A percentile compares a stretch with the other conserved stretches of the same genome.
Conservation (phyloP, 1,140 invertebrate species). For the Pemphigus obesinymphae region DNA sequence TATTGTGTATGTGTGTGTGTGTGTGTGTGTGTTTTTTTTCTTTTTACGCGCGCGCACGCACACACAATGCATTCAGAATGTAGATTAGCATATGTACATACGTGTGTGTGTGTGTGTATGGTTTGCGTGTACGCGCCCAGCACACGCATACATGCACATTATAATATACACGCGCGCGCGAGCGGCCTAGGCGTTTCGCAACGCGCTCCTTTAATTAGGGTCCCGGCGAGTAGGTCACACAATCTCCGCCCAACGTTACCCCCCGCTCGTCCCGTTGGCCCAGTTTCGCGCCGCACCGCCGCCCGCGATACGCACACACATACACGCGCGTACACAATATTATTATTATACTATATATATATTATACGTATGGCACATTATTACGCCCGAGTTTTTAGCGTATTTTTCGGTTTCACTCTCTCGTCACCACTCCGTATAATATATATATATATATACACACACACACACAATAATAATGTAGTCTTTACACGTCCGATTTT, state of each 20-base stretch:
- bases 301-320: background rate
- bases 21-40: no score
- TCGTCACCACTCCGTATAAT: no score
- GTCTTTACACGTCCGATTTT: background rate
- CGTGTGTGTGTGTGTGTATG: background rate
- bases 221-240: constrained; percentile 40
- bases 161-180: background rate
- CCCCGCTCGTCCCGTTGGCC: background rate
- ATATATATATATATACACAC: background rate
- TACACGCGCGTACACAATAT: no score
- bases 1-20: background rate
- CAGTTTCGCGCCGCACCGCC: background rate
- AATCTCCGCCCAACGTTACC: constrained; percentile 37
- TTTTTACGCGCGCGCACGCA: background rate
- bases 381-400: no score
- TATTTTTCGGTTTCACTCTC: no score
- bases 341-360: no score
- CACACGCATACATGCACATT: background rate
- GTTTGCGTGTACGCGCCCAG: background rate
- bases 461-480: background rate
- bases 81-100: constrained; percentile 28
- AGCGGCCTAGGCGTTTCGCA: constrained; percentile 35
- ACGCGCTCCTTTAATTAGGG: constrained; percentile 39
- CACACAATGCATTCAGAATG: constrained; percentile 13
- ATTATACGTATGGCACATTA: no score